phyloP scores from a whole-genome alignment of 2,888 invertebrate genomes.

The Malthinus flaveolus region DNA sequence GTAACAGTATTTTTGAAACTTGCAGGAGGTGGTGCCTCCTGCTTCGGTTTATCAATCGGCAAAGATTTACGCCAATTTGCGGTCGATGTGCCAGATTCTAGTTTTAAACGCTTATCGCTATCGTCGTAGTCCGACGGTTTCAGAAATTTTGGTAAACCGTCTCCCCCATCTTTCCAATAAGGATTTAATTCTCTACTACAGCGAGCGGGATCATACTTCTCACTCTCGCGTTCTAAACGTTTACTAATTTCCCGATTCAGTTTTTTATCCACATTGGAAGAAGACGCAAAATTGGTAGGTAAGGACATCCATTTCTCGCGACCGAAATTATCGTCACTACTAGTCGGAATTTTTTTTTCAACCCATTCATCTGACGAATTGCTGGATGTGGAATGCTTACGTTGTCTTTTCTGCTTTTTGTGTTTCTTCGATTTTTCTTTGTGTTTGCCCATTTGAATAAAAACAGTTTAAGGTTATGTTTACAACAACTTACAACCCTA shows the following conservation, averaged over 20 bases:
- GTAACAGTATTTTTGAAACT: slow-evolving; percentile 55
- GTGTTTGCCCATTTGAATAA: slow-evolving; percentile 39
- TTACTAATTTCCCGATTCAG: slow-evolving; percentile 56
- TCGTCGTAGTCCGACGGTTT: slow-evolving; percentile 56
- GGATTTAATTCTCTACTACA: slow-evolving; percentile 84
- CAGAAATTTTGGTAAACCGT: slow-evolving; percentile 70
- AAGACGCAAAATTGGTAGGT: slow-evolving; percentile 50
- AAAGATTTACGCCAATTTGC: slow-evolving; percentile 30
- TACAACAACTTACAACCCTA: too few species aligned
- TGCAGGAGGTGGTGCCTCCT: not conserved
- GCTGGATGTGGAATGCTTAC: slow-evolving; percentile 32
- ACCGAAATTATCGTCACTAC: slow-evolving; percentile 41
- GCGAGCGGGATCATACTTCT: slow-evolving; percentile 70
- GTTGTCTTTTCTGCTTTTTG: slow-evolving; percentile 45
- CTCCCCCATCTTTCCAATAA: slow-evolving; percentile 89
- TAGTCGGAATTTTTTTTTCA: slow-evolving; percentile 54
- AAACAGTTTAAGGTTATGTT: not conserved
- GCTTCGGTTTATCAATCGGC: slow-evolving; percentile 28
- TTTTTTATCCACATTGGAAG: slow-evolving; percentile 53
- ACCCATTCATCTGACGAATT: slow-evolving; percentile 62
- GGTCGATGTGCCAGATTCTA: slow-evolving; percentile 20
- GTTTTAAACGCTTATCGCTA: slow-evolving; percentile 39
- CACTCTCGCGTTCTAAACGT: slow-evolving; percentile 59
- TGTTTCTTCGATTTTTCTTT: slow-evolving; percentile 55
- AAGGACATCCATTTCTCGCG: slow-evolving; percentile 83